Evolutionary conservation across 2,797 vertebrate species (phyloP).

Genomic region (Tenualosa thibaudeaui): DNA sequence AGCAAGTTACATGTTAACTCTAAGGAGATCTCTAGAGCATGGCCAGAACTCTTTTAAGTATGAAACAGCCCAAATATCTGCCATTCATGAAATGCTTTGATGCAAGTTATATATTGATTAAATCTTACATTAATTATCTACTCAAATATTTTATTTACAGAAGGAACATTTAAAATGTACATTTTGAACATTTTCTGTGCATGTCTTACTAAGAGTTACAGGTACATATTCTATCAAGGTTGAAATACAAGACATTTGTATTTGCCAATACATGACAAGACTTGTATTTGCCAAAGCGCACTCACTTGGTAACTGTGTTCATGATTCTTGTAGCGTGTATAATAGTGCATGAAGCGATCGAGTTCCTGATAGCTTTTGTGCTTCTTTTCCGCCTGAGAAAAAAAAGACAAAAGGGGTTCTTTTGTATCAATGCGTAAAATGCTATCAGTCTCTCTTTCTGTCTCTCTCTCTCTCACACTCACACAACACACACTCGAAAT

Average conservation of each 20-base stretch:
- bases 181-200: not conserved
- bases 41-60: no score
- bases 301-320: conserved; percentile 97
- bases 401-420: conserved; percentile 38
- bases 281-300: not conserved
- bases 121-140: no score
- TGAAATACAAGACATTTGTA: not conserved
- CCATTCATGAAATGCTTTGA: no score
- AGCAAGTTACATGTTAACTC: not conserved
- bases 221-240: not conserved
- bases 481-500: not conserved
- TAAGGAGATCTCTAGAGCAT: not conserved
- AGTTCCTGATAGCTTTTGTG: conserved; percentile 98
- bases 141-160: no score
- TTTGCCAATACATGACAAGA: no score
- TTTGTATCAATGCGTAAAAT: not conserved
- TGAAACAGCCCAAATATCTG: no score
- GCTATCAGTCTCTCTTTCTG: not conserved
- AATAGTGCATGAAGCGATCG: conserved; percentile 99
- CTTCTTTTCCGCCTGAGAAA: conserved; percentile 94
- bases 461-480: not conserved
- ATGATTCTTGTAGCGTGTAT: conserved; percentile 98
- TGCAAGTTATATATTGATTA: no score
- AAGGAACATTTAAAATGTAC: no score
- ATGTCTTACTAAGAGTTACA: not conserved